Base-by-base conservation (phyloP, 2,113 vertebrate genomes). In the Mus pahari region DNA sequence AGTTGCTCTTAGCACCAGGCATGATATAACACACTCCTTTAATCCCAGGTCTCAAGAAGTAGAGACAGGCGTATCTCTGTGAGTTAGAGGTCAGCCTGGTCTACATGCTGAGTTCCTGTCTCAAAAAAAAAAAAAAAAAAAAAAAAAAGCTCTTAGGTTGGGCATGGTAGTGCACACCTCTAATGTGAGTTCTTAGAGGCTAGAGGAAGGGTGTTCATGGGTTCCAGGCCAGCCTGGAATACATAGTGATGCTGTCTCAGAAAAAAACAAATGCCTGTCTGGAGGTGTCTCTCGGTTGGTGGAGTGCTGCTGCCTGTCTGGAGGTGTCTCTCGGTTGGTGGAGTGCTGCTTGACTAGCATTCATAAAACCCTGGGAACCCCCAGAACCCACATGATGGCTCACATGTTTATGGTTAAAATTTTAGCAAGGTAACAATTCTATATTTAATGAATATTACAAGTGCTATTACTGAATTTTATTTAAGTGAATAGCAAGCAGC, bases 321-420 rank as follows among this genome's bases (percentile, higher is more conserved):
- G 20, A 22, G 20, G 22, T 82, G 36, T 82, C 6, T 0, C 78
- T 39, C 33, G 36, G 77, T 33, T 36, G 31, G 31, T 20, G 10
- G 77, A 53, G 4, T 53, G 50, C 48, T 36, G 68, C 28, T 68
- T 68, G 77, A 50, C 17, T n/a, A 6, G 53, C 33, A n/a, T 58
- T 58, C 53, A 58, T n/a, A 10, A n/a, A 58, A 33, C 16, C 75
- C 48, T 13, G 33, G 19, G 33, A 58, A 24, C 33, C 8, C 50
- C 33, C 53, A 58, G 36, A 58, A 39, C 78, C 53, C 78, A 58
- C 11, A 24, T n/a, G 53, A 81, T 81, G 78, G 10, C 53, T 58
- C 53, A n/a, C 53, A 58, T 81, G 77, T 93, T 73, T 55, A 66
- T 64, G 81, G 42, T 87, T 88, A 58, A 89, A 74, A 50, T 79